These are phyloP conservation scores for Carcharodon carcharias DNA, from an alignment of 2,797 vertebrate genomes.

Conservation along the genomic window DNA sequence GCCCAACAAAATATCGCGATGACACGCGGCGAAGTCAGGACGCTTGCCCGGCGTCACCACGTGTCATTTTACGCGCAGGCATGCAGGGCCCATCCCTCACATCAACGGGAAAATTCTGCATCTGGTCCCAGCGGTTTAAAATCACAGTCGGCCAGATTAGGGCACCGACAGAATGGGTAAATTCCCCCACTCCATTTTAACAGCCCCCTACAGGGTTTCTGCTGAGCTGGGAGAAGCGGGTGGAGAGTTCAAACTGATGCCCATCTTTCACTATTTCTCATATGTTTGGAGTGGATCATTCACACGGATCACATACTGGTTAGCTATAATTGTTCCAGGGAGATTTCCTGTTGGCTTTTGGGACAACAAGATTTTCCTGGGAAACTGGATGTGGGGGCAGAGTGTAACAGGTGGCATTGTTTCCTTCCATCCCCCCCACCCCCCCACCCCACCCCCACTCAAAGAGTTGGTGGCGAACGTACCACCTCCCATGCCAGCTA, in stretches of 20 bases:
- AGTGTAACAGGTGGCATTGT: too few relatives aligned
- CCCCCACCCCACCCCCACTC: too few relatives aligned
- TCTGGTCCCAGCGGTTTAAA: background rate
- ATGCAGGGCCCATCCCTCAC: too few relatives aligned
- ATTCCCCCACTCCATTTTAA: background rate
- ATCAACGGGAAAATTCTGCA: too few relatives aligned
- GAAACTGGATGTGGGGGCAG: background rate
- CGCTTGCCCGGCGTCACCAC: too few relatives aligned
- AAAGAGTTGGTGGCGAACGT: too few relatives aligned
- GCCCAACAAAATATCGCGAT: too few relatives aligned
- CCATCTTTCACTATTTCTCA: background rate
- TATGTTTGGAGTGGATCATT: too few relatives aligned
- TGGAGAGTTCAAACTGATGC: background rate
- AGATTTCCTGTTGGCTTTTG: background rate
- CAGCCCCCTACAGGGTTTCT: background rate
- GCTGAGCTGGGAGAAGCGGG: background rate
- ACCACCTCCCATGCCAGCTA: too few relatives aligned
- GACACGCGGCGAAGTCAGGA: too few relatives aligned
- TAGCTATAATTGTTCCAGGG: background rate
- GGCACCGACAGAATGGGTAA: background rate
- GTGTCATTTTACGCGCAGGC: too few relatives aligned
- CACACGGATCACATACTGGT: background rate
- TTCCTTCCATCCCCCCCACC: too few relatives aligned
- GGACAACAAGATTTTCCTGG: background rate
- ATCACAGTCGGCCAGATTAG: background rate